Conservation (phyloP, 37 sponge, comb jelly and placozoan genomes). For the Lycopodina hypogea region DNA sequence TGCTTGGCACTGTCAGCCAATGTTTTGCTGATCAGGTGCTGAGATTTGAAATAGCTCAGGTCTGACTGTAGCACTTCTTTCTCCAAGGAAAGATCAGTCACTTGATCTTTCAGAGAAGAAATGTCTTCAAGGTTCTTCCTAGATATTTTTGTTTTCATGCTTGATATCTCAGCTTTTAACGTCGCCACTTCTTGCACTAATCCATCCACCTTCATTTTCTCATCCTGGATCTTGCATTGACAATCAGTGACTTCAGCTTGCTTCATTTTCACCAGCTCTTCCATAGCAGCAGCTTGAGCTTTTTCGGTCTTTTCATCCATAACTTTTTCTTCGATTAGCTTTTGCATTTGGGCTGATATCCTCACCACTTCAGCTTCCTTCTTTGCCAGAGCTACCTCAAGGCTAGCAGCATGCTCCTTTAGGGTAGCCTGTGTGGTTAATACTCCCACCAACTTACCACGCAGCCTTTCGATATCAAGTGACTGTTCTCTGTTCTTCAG, state of each 20-base stretch:
- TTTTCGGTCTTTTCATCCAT: slow-evolving; percentile 26
- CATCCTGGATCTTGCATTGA: background rate
- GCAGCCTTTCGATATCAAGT: slow-evolving; percentile 56
- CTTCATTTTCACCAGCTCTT: slow-evolving; percentile 11
- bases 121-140: background rate
- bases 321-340: slow-evolving; percentile 47
- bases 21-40: slow-evolving; percentile 26
- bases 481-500: slow-evolving; percentile 36
- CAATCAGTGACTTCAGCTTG: slow-evolving; percentile 16
- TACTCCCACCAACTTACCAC: slow-evolving; percentile 65
- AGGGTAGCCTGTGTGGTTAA: slow-evolving; percentile 46
- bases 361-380: slow-evolving; percentile 48
- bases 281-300: slow-evolving; percentile 10
- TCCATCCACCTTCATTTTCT: slow-evolving; percentile 25
- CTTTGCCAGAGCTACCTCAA: slow-evolving; percentile 63
- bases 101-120: background rate
- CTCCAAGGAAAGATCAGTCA: slow-evolving; percentile 5
- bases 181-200: slow-evolving; percentile 7
- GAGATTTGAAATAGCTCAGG: slow-evolving; percentile 23
- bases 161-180: background rate
- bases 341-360: slow-evolving; percentile 35
- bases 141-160: background rate
- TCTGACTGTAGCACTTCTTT: slow-evolving; percentile 41
- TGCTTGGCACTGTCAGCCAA: slow-evolving; percentile 28
- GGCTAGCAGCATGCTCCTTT: slow-evolving; percentile 48